phyloP scores from a whole-genome alignment of 2,797 vertebrate species.

The Rhynchonycteris naso region DNA sequence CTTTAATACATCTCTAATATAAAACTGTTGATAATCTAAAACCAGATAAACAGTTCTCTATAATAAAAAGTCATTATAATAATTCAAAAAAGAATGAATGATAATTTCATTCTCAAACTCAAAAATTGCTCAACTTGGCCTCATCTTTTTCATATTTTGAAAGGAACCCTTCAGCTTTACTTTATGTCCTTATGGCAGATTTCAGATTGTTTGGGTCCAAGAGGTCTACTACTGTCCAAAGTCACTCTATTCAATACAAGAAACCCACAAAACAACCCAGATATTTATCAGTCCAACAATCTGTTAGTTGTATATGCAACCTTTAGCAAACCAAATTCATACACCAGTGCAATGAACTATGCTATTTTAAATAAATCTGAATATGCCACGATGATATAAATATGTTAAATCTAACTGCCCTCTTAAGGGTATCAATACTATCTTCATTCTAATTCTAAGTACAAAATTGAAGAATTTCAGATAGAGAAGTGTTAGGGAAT shows the following conservation, averaged over 20 bases:
- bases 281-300: conserved; percentile 34
- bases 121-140: neutral
- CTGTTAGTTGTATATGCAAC: neutral
- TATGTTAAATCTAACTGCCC: neutral
- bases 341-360: neutral
- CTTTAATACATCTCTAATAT: neutral
- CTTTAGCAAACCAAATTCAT: conserved; percentile 14
- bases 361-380: conserved; percentile 36
- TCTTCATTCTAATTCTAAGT: neutral
- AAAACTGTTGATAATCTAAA: conserved; percentile 5
- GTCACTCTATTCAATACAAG: neutral
- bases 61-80: neutral
- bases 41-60: neutral
- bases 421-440: neutral
- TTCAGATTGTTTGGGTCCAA: conserved; percentile 4
- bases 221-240: neutral
- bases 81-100: neutral
- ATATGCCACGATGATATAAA: neutral
- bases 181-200: conserved; percentile 30
- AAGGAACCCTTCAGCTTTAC: conserved; percentile 3
- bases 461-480: conserved; percentile 33
- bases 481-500: neutral
- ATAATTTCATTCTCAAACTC: conserved; percentile 36
- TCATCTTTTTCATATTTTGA: conserved; percentile 3
- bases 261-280: neutral